Percentiles rank a stretch among this genome's conserved stretches.
Evolutionary conservation across 2,113 vertebrate genomes (phyloP).

Genomic region (Tragelaphus scriptus): DNA sequence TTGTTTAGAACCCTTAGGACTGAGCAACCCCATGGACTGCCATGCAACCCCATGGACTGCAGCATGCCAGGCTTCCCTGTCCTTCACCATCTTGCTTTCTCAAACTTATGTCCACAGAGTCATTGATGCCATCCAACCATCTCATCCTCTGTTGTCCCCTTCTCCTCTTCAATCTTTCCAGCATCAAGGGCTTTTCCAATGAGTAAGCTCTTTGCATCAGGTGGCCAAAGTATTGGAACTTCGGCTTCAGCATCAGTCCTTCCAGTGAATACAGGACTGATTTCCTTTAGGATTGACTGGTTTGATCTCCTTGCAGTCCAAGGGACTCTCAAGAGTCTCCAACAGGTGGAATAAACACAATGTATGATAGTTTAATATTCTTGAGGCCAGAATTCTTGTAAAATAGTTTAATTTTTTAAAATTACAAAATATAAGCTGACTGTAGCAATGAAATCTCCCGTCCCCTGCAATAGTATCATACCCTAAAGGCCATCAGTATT

Average conservation of each 20-base stretch:
- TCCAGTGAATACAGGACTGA: neutral
- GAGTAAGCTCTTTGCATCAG: neutral
- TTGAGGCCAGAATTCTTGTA: neutral
- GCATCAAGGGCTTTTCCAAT: neutral
- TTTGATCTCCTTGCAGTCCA: neutral
- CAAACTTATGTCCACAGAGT: neutral
- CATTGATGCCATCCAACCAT: neutral
- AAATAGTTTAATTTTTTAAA: neutral
- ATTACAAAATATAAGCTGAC: neutral
- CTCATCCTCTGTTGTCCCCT: neutral
- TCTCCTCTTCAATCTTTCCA: neutral
- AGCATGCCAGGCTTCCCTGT: neutral
- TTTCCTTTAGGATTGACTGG: neutral
- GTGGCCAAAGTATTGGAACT: neutral
- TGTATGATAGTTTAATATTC: neutral
- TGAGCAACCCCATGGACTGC: neutral
- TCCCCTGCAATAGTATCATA: neutral
- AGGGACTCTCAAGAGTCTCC: neutral
- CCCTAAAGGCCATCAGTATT: neutral
- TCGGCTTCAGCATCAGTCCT: neutral
- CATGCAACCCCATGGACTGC: neutral
- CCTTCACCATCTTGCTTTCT: neutral
- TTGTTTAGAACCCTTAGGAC: too few relatives aligned
- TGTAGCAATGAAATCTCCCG: neutral
- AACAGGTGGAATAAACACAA: neutral